Base-by-base conservation (phyloP, 2,797 vertebrate genomes). In the Vultur gryphus region DNA sequence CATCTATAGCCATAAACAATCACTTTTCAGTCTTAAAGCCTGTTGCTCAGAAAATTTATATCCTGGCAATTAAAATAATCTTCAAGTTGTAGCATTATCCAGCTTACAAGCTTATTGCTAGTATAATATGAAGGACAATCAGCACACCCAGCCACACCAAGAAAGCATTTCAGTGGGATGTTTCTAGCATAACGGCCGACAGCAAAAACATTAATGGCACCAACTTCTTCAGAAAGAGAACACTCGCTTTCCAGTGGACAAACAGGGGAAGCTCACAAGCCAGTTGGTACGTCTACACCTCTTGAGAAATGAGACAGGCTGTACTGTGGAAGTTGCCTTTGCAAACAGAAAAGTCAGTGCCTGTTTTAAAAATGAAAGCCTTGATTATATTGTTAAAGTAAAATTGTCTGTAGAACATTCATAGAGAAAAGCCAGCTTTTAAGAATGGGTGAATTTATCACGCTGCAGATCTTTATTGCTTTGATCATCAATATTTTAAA, bases 401-500 rank as follows among this genome's bases (percentile, higher is more conserved):
- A 78, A 78, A 75, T 7, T 65, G 59, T 83, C 64, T 58, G 65
- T 20, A 58, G 41, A 84, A 59, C 51, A 39, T 77, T 43, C 16
- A 33, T 29, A 86, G 59, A 66, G 79, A 92, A 90, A 89, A 91
- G 13, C 3, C 75, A 94, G 67, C 58, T 81, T 83, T 89, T 89
- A 87, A 93, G 80, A 90, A 92, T 12, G 29, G 48, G 48, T 33
- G 17, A 73, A 76, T 86, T 83, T 89, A 77, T 52, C 58, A 89
- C 80, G 69, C 84, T 41, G 20, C 33, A 69, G 48, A 86, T 88
- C 48, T 65, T 87, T 43, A 89, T 44, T 85, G 51, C 71, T 89
- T 79, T 62, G 54, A 78, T 95, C 57, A 84, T 79, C 77, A 76
- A 48, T 91, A 91, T 86, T 84, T 93, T 90, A 41, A 89, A 85